These are phyloP conservation scores for Tapirus indicus DNA, from an alignment of 2,797 vertebrate species.

Conservation along the genomic window DNA sequence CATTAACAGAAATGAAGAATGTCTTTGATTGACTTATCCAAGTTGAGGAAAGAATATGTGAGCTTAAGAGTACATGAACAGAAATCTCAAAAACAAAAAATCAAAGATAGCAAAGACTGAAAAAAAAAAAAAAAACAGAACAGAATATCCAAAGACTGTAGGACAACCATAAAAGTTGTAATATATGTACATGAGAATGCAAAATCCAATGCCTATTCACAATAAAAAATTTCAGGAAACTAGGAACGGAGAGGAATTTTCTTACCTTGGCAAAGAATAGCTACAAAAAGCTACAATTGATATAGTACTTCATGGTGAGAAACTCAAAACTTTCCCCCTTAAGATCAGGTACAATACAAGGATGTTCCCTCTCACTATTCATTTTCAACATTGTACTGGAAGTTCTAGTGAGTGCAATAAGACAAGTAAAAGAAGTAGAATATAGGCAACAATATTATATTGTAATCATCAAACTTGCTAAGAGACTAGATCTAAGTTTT, in stretches of 20 bases:
- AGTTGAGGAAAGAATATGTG: too few relatives aligned
- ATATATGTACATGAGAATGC: too few relatives aligned
- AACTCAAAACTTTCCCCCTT: neutral
- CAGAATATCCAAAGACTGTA: neutral
- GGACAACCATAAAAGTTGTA: neutral
- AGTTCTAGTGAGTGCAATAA: neutral
- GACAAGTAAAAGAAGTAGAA: neutral
- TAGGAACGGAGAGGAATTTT: neutral
- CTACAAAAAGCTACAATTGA: neutral
- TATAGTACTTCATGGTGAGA: neutral
- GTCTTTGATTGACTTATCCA: too few relatives aligned
- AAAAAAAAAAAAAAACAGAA: neutral
- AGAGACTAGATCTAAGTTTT: too few relatives aligned
- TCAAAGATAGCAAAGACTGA: too few relatives aligned
- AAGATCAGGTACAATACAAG: neutral
- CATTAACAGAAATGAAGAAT: too few relatives aligned
- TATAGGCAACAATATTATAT: too few relatives aligned
- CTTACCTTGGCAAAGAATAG: too few relatives aligned
- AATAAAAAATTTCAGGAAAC: neutral
- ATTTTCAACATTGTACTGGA: neutral
- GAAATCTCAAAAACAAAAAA: too few relatives aligned
- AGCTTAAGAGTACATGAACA: too few relatives aligned
- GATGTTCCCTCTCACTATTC: neutral
- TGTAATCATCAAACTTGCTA: too few relatives aligned
- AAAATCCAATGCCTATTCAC: neutral